A percentile compares a stretch with the other conserved stretches of the same genome.
These are phyloP conservation scores for Oxyscelio sp. DNA, from an alignment of 2,888 invertebrate genomes.

Conservation along the genomic window DNA sequence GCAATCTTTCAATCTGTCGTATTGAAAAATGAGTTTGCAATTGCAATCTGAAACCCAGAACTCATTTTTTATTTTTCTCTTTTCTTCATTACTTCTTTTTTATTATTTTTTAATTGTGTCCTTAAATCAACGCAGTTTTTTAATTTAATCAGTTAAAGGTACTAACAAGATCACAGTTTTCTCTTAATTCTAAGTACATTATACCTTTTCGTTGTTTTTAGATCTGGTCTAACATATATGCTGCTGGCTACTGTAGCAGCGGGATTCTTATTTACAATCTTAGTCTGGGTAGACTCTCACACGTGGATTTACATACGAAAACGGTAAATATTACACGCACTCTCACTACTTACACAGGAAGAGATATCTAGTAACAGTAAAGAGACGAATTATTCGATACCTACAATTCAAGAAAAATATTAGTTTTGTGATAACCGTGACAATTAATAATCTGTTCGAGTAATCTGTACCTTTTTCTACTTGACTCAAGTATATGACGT, in stretches of 20 bases:
- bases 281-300: conserved; percentile 98
- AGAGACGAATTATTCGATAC: conserved; percentile 46
- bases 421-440: no score
- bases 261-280: conserved; percentile 96
- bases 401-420: background rate
- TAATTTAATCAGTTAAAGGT: no score
- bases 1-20: no score
- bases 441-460: conserved; percentile 38
- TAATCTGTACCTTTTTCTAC: conserved; percentile 36
- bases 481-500: conserved; percentile 35
- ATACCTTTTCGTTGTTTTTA: conserved; percentile 71
- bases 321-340: conserved; percentile 90
- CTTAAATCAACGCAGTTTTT: no score
- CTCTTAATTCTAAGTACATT: no score
- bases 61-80: no score
- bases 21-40: no score
- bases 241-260: conserved; percentile 95
- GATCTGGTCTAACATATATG: conserved; percentile 94
- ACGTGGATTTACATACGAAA: conserved; percentile 99
- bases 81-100: no score
- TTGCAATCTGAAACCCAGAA: no score
- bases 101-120: no score
- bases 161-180: no score
- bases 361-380: conserved; percentile 45
- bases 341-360: conserved; percentile 33